A percentile compares a stretch with the other conserved stretches of the same genome.
These are phyloP conservation scores for Heptranchias perlo DNA, from an alignment of 2,113 vertebrate genomes.

Conservation along the genomic window DNA sequence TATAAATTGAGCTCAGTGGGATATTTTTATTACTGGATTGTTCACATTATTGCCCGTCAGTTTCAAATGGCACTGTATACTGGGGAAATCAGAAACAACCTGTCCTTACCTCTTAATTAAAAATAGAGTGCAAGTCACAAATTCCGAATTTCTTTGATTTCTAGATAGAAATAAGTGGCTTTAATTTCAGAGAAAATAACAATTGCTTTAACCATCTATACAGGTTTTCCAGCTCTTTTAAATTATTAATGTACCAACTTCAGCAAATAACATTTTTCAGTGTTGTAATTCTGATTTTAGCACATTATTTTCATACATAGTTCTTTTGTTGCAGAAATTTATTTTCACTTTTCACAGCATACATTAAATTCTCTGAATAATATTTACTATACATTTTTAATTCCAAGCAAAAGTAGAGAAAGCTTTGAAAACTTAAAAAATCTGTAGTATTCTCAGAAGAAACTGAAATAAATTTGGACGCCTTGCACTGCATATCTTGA, in stretches of 20 bases:
- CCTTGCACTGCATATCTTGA: neutral
- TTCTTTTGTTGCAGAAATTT: neutral
- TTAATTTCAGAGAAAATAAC: neutral
- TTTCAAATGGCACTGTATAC: neutral
- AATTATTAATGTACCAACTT: neutral
- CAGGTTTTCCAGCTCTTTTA: neutral
- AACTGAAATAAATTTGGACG: neutral
- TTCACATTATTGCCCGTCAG: neutral
- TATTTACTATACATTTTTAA: neutral
- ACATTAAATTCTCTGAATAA: neutral
- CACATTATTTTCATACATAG: neutral
- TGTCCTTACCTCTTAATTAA: neutral
- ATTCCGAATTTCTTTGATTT: neutral
- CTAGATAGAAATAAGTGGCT: neutral
- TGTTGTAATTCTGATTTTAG: neutral
- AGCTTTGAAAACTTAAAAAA: neutral
- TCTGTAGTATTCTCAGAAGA: neutral
- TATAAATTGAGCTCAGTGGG: neutral
- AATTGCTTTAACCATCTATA: neutral
- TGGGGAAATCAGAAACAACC: neutral
- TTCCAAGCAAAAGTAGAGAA: neutral
- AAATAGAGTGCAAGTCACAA: neutral
- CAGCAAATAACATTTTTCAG: neutral
- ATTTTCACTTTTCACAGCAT: neutral
- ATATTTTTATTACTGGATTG: neutral